Conservation (phyloP, 2,797 vertebrate genomes). For the Eulemur coronatus region DNA sequence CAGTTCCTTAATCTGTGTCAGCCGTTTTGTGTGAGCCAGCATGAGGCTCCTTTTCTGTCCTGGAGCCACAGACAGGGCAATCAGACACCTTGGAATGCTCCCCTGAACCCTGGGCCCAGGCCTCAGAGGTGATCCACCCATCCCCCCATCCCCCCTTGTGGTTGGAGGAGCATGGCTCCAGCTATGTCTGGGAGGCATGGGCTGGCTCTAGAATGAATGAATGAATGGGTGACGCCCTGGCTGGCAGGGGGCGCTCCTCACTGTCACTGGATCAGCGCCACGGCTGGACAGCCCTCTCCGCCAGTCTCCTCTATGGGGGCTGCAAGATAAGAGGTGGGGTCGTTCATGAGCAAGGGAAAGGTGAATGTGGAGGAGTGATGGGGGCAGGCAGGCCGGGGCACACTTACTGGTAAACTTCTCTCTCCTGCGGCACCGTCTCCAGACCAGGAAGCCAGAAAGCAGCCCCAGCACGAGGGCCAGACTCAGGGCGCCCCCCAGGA, state of each 20-base stretch:
- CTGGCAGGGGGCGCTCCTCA: neutral
- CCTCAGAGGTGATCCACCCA: slow-evolving; percentile 45
- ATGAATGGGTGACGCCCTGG: slow-evolving; percentile 27
- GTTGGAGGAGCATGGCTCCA: slow-evolving; percentile 42
- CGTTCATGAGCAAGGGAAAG: neutral
- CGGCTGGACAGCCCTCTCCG: slow-evolving; percentile 75
- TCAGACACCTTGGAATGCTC: slow-evolving; percentile 48
- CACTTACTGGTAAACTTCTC: slow-evolving; percentile 80
- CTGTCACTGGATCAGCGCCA: slow-evolving; percentile 75
- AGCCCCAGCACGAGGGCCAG: slow-evolving; percentile 66
- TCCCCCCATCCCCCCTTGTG: neutral
- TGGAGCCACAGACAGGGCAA: slow-evolving; percentile 18
- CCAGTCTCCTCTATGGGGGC: slow-evolving; percentile 80
- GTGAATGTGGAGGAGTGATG: neutral
- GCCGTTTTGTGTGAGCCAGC: neutral
- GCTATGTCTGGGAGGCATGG: slow-evolving; percentile 18
- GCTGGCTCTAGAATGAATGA: slow-evolving; percentile 62
- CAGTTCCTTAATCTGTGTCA: slow-evolving; percentile 52
- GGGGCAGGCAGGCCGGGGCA: fast-evolving
- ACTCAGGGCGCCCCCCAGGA: slow-evolving; percentile 72
- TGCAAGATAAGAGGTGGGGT: slow-evolving; percentile 49
- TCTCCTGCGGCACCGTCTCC: slow-evolving; percentile 77
- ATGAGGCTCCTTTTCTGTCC: slow-evolving; percentile 6
- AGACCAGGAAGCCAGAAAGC: slow-evolving; percentile 76
- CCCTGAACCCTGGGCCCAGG: slow-evolving; percentile 28